Conservation (phyloP, 2,113 vertebrate genomes). For the Alexandromys fortis region DNA sequence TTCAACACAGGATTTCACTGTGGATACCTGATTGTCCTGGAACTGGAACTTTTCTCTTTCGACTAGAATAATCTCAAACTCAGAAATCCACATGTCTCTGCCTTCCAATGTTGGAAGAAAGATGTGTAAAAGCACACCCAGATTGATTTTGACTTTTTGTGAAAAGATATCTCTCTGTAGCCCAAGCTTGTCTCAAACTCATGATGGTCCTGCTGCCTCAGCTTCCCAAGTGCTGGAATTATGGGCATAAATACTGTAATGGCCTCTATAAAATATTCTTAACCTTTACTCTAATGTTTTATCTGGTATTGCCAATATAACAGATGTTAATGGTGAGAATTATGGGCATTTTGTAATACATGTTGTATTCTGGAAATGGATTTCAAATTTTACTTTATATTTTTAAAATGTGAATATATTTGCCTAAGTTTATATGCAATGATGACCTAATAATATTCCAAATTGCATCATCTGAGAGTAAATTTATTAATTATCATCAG, state of each 20-base stretch:
- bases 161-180: neutral
- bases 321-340: neutral
- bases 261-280: neutral
- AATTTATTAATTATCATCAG: neutral
- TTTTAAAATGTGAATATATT: neutral
- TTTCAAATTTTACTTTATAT: neutral
- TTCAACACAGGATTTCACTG: neutral
- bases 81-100: neutral
- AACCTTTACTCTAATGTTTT: neutral
- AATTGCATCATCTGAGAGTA: neutral
- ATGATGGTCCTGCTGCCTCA: neutral
- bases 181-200: neutral
- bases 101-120: neutral
- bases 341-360: neutral
- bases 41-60: neutral
- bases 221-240: neutral
- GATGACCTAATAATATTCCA: neutral
- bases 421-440: neutral
- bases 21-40: neutral
- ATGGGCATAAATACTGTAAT: neutral
- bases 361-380: neutral
- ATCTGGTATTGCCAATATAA: constrained; percentile 24
- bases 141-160: neutral
- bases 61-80: neutral
- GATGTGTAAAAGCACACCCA: neutral